A percentile compares a stretch with the other conserved stretches of the same genome.
Conservation (phyloP, 2,888 invertebrate genomes). For the Erebia palarica region DNA sequence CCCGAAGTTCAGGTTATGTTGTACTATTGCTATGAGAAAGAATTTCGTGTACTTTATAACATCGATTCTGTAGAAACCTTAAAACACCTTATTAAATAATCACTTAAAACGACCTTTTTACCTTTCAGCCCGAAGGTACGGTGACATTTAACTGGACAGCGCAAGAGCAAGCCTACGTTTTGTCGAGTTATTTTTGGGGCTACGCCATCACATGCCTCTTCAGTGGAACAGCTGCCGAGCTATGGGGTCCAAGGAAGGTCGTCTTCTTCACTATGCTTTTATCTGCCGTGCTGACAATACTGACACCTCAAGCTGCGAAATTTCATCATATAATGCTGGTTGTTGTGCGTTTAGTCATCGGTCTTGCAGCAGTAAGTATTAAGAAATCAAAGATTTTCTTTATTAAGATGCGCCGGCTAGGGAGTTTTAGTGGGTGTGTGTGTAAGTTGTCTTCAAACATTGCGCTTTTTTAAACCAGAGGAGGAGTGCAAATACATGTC, state of each 20-base stretch:
- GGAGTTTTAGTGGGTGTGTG: too few species aligned
- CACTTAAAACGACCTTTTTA: not conserved
- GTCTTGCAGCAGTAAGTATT: slow-evolving; percentile 83
- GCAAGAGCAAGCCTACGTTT: slow-evolving; percentile 84
- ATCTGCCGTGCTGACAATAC: slow-evolving; percentile 80
- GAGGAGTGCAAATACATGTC: too few species aligned
- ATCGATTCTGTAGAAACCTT: too few species aligned
- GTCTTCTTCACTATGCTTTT: slow-evolving; percentile 82
- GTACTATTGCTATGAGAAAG: too few species aligned
- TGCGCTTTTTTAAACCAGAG: too few species aligned
- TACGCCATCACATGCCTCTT: slow-evolving; percentile 85
- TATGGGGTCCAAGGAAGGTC: slow-evolving; percentile 83
- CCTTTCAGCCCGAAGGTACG: slow-evolving; percentile 64
- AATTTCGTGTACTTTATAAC: too few species aligned
- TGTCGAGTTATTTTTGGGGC: slow-evolving; percentile 82
- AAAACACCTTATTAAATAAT: not conserved
- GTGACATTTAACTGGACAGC: slow-evolving; percentile 81
- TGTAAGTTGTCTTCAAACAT: too few species aligned
- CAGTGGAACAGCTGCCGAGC: slow-evolving; percentile 85
- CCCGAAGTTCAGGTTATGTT: too few species aligned
- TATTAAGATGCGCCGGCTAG: too few species aligned
- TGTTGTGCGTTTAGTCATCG: slow-evolving; percentile 81
- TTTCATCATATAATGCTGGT: slow-evolving; percentile 83
- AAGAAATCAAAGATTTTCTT: not conserved
- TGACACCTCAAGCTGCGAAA: slow-evolving; percentile 84